Conservation (phyloP, 2,113 vertebrate genomes). For the Cyanoderma ruficeps region DNA sequence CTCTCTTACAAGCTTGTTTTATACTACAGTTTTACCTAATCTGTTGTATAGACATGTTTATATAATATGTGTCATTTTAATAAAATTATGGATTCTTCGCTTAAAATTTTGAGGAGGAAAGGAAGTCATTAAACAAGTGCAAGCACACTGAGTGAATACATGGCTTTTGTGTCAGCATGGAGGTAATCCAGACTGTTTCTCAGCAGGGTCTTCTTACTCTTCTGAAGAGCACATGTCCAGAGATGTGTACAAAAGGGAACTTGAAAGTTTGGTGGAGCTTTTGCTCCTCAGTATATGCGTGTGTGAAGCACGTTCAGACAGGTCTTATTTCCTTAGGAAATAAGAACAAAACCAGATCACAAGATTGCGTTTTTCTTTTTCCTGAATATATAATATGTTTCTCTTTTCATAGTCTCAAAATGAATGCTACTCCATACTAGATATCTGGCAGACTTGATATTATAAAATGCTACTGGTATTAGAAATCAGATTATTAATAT, state of each 20-base stretch:
- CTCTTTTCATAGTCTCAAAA: background rate
- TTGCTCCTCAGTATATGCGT: accelerated
- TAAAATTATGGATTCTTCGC: background rate
- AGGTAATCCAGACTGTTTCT: background rate
- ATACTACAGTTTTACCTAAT: background rate
- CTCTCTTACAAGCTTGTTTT: background rate
- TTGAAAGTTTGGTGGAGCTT: background rate
- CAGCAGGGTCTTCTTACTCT: background rate
- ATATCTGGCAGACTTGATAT: background rate
- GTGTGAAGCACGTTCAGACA: background rate
- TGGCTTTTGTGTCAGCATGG: background rate
- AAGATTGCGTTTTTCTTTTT: background rate
- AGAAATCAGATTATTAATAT: background rate
- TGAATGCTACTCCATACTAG: background rate
- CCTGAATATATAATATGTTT: background rate
- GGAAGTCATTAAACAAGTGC: background rate
- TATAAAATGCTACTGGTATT: background rate
- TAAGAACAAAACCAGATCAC: background rate
- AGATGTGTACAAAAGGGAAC: background rate
- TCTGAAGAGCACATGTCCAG: background rate
- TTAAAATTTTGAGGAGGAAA: background rate
- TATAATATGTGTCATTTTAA: background rate
- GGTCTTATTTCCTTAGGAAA: background rate
- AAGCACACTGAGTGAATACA: background rate
- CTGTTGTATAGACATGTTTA: background rate